A percentile compares a stretch with the other conserved stretches of the same genome.
Conservation (phyloP, 2,797 vertebrate genomes). For the Clarias pachynema region DNA sequence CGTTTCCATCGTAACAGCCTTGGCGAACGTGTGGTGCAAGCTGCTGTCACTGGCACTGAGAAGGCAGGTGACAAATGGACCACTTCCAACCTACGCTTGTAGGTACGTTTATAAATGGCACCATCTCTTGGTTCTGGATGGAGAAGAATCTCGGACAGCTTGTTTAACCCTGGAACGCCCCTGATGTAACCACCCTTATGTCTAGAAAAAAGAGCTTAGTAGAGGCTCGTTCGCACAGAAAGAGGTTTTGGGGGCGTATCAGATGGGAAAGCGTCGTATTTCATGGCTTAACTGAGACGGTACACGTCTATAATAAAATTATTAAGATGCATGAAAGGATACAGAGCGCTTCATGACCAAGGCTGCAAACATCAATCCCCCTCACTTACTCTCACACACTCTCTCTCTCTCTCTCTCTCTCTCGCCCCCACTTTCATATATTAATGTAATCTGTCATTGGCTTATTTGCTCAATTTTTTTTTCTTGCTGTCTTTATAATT, state of each 20-base stretch:
- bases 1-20: slow-evolving; percentile 39
- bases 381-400: background rate
- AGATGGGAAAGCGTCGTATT: background rate
- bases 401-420: slow-evolving; percentile 20
- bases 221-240: background rate
- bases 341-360: slow-evolving; percentile 12
- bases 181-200: slow-evolving; percentile 16
- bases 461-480: slow-evolving; percentile 47
- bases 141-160: slow-evolving; percentile 31
- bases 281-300: background rate
- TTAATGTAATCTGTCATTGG: slow-evolving; percentile 47
- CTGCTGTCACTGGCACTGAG: slow-evolving; percentile 58
- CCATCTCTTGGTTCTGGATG: slow-evolving; percentile 15
- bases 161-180: slow-evolving; percentile 6
- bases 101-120: slow-evolving; percentile 48
- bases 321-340: slow-evolving; percentile 28
- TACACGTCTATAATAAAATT: slow-evolving; percentile 26
- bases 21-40: slow-evolving; percentile 31
- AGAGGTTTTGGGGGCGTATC: background rate
- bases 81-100: slow-evolving; percentile 34
- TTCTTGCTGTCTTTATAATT: slow-evolving; percentile 36
- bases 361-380: slow-evolving; percentile 10
- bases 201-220: background rate
- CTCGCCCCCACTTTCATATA: slow-evolving; percentile 22
- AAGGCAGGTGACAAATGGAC: slow-evolving; percentile 51